Percentiles rank a stretch among this genome's conserved stretches.
Evolutionary conservation across 2,888 invertebrate species (phyloP).

Genomic region (Heteromyza rotundicornis): DNA sequence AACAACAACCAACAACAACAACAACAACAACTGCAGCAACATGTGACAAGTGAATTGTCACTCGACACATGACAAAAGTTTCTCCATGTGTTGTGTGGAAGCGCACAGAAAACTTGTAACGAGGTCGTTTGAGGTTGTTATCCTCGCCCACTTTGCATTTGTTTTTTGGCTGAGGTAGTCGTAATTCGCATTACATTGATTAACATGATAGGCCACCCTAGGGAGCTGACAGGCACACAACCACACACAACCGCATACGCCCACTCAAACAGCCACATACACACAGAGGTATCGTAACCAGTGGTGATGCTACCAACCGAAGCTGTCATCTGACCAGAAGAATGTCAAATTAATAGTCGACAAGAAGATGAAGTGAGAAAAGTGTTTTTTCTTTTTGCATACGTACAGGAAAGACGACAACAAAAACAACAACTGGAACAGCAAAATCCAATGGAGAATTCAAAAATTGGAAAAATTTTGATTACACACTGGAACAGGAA

Average conservation of each 20-base stretch:
- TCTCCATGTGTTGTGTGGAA: not conserved
- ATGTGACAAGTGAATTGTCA: conserved; percentile 25
- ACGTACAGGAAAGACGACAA: not conserved
- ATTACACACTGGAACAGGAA: not conserved
- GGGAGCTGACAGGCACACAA: conserved; percentile 10
- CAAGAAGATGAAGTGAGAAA: no score
- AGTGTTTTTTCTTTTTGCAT: no score
- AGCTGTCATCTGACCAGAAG: not conserved
- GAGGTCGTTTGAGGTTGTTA: conserved; percentile 27
- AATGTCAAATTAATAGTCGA: conserved; percentile 3
- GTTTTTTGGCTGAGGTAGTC: no score
- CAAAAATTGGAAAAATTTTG: no score
- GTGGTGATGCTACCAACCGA: not conserved
- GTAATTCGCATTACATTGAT: conserved; percentile 21
- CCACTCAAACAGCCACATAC: conserved; percentile 16
- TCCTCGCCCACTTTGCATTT: conserved; percentile 13
- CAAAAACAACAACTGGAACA: no score
- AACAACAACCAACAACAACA: not conserved
- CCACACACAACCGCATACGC: not conserved
- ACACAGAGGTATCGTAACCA: conserved; percentile 2
- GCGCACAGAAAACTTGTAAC: conserved; percentile 19
- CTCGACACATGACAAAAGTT: conserved; percentile 25
- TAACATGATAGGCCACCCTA: conserved; percentile 21
- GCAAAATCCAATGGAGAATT: not conserved
- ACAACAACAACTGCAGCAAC: conserved; percentile 12